Percentiles rank a stretch among this genome's conserved stretches.
Evolutionary conservation across 2,888 invertebrate genomes (phyloP).

Genomic region (Agrotis exclamationis): DNA sequence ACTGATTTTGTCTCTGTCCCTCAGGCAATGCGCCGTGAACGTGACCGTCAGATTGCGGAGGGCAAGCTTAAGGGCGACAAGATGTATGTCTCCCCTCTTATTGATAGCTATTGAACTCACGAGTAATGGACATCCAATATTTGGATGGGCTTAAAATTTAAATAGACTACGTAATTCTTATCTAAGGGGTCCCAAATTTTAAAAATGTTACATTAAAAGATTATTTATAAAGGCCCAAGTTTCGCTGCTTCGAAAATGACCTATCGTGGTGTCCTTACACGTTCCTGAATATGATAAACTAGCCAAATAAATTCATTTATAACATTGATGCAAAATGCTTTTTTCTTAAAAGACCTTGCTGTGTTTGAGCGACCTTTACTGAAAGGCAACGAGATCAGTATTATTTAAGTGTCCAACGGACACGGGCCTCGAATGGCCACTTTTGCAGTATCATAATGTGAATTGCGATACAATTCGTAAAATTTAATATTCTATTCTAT

Average conservation of each 20-base stretch:
- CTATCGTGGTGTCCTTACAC: slow-evolving; percentile 16
- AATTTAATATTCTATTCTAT: too few relatives aligned
- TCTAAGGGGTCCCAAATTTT: background rate
- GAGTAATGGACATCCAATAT: background rate
- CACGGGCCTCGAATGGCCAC: too few relatives aligned
- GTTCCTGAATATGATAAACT: slow-evolving; percentile 41
- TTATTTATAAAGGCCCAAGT: background rate
- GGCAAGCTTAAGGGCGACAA: slow-evolving; percentile 91
- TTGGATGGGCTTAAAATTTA: background rate
- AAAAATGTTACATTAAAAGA: slow-evolving; percentile 3
- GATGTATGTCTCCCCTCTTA: slow-evolving; percentile 89
- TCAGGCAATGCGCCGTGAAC: slow-evolving; percentile 85
- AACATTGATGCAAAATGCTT: slow-evolving; percentile 57
- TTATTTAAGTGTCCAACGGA: slow-evolving; percentile 41
- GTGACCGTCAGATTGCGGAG: slow-evolving; percentile 90
- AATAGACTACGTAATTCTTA: background rate
- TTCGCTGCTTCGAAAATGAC: slow-evolving; percentile 8
- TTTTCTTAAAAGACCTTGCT: slow-evolving; percentile 70
- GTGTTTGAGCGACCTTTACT: slow-evolving; percentile 68
- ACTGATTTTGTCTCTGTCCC: background rate
- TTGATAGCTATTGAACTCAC: slow-evolving; percentile 86
- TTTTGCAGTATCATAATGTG: too few relatives aligned
- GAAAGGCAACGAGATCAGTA: slow-evolving; percentile 67
- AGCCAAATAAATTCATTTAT: slow-evolving; percentile 73
- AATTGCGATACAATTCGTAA: too few relatives aligned